Conservation (phyloP, 2,888 invertebrate species). For the Drosophila percnosoma region DNA sequence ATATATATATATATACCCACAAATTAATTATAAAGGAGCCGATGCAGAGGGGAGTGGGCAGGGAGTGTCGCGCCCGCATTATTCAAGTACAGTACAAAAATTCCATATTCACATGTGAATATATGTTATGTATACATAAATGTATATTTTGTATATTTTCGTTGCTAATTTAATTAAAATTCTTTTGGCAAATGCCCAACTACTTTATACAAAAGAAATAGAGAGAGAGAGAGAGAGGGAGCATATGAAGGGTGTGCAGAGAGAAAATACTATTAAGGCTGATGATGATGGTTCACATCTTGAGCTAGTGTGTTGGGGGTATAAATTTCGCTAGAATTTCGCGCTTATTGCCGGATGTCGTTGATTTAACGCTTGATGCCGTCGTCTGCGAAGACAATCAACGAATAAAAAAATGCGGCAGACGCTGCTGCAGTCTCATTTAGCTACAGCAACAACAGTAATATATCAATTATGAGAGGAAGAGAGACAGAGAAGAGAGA, state of each 20-base stretch:
- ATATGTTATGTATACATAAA: background rate
- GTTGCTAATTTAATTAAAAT: slow-evolving; percentile 73
- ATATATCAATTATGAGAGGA: slow-evolving; percentile 6
- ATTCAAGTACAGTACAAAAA: background rate
- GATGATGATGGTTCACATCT: slow-evolving; percentile 21
- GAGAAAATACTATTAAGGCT: slow-evolving; percentile 14
- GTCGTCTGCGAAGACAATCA: slow-evolving; percentile 78
- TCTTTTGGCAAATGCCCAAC: slow-evolving; percentile 74
- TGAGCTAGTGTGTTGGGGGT: slow-evolving; percentile 11
- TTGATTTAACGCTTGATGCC: slow-evolving; percentile 65
- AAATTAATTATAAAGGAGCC: slow-evolving; percentile 3
- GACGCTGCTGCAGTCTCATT: slow-evolving; percentile 46
- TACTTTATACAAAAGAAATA: slow-evolving; percentile 21
- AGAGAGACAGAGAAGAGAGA: background rate
- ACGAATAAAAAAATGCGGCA: slow-evolving; percentile 39
- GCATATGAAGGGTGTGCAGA: background rate
- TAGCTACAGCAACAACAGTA: slow-evolving; percentile 24
- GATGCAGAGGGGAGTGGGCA: background rate
- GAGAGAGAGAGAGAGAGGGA: background rate
- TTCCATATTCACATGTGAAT: background rate
- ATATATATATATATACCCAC: background rate
- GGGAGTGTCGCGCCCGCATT: slow-evolving; percentile 27
- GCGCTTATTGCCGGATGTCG: slow-evolving; percentile 70
- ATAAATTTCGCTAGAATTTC: slow-evolving; percentile 53
- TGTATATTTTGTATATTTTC: slow-evolving; percentile 18